These are phyloP conservation scores for Crambe crambe DNA, from an alignment of 37 sponge, comb jelly and placozoan species.

Conservation along the genomic window DNA sequence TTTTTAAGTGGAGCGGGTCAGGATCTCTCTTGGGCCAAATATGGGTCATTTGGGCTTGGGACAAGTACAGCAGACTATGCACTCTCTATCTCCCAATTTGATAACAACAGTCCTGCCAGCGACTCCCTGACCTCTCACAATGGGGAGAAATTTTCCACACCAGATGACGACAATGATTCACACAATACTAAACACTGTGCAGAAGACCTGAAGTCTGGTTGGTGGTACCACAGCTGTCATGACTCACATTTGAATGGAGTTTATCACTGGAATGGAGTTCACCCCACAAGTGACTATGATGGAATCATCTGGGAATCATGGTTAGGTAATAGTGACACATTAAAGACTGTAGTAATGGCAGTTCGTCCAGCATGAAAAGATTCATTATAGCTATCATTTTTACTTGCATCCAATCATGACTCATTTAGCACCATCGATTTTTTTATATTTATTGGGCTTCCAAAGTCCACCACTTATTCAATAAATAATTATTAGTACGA, in stretches of 20 bases:
- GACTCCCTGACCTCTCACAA: constrained; percentile 34
- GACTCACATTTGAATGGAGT: constrained; percentile 56
- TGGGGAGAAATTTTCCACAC: constrained; percentile 52
- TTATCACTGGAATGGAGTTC: constrained; percentile 5
- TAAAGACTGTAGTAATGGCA: constrained; percentile 54
- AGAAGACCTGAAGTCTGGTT: background rate
- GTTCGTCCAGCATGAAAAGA: constrained; percentile 26
- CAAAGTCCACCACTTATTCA: too few species aligned
- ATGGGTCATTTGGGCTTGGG: constrained; percentile 34
- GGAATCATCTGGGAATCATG: constrained; percentile 49
- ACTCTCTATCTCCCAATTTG: constrained; percentile 14
- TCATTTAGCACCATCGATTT: too few species aligned
- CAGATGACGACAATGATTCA: constrained; percentile 42
- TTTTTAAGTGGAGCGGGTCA: background rate
- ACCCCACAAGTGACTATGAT: background rate
- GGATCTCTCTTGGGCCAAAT: background rate
- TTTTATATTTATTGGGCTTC: too few species aligned
- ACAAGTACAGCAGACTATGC: constrained; percentile 10
- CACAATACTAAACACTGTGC: constrained; percentile 18
- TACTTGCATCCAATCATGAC: too few species aligned
- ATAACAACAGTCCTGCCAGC: constrained; percentile 3
- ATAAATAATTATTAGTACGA: too few species aligned
- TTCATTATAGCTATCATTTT: background rate
- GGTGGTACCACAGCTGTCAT: constrained; percentile 59
- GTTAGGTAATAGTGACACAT: background rate